phyloP scores from a whole-genome alignment of 2,888 invertebrate species.

The Plagodis dolabraria region DNA sequence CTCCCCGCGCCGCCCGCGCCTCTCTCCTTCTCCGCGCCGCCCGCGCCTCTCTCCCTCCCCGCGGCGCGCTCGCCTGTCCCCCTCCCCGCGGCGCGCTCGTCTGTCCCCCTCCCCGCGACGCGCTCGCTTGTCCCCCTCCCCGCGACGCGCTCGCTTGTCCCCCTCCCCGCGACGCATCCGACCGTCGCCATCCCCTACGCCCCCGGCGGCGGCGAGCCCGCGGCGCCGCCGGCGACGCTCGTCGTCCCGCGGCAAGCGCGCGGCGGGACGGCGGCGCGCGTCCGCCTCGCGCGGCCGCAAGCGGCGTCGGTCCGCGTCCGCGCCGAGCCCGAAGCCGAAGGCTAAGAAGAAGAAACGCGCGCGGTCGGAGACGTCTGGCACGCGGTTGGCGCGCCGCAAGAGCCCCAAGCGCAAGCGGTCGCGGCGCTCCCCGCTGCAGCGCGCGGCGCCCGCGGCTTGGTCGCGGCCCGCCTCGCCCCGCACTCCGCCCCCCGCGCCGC shows the following conservation, averaged over 20 bases:
- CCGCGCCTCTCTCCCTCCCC: background rate
- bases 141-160: background rate
- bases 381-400: constrained; percentile 54
- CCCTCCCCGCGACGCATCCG: background rate
- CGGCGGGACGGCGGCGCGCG: constrained; percentile 51
- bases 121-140: background rate
- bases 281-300: constrained; percentile 50
- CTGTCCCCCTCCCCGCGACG: constrained; percentile 11
- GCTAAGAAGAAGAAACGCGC: constrained; percentile 63
- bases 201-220: constrained; percentile 24
- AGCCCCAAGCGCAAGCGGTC: constrained; percentile 48
- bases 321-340: constrained; percentile 49
- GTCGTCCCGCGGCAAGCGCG: constrained; percentile 41
- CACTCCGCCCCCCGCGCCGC: constrained; percentile 78
- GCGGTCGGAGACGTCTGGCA: constrained; percentile 50
- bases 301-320: constrained; percentile 50
- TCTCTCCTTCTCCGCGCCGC: background rate
- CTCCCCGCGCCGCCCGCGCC: constrained; percentile 43
- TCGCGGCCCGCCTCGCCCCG: constrained; percentile 83
- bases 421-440: constrained; percentile 56
- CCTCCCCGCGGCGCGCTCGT: constrained; percentile 48
- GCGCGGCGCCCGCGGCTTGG: constrained; percentile 47
- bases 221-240: constrained; percentile 37
- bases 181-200: background rate
- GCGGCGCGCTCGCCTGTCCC: constrained; percentile 38